phyloP scores from a whole-genome alignment of 2,797 vertebrate genomes.

The Trachurus trachurus region DNA sequence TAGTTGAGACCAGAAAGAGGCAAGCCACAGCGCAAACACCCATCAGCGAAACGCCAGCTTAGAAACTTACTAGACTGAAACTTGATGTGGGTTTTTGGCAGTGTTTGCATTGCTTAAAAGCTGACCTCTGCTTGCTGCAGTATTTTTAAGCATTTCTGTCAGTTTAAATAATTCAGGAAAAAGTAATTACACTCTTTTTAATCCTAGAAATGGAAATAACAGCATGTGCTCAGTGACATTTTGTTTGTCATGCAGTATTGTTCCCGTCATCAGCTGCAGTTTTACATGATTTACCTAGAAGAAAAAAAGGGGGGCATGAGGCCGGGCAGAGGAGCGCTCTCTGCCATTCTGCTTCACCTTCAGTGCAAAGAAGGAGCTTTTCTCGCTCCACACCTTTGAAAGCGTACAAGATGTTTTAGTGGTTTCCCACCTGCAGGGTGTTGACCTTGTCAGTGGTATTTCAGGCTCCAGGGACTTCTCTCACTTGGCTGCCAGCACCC shows the following conservation, averaged over 20 bases:
- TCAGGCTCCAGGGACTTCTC: slow-evolving; percentile 76
- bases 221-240: not conserved
- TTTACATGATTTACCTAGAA: slow-evolving; percentile 12
- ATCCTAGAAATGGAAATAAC: slow-evolving; percentile 19
- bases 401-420: slow-evolving; percentile 68
- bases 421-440: slow-evolving; percentile 75
- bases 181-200: slow-evolving; percentile 8
- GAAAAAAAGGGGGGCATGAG: not conserved
- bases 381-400: slow-evolving; percentile 62
- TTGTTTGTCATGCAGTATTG: not conserved
- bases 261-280: not conserved
- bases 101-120: not conserved
- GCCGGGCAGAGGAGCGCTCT: slow-evolving; percentile 7
- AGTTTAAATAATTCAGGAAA: slow-evolving; percentile 6
- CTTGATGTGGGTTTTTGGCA: not conserved
- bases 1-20: not conserved
- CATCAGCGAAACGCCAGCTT: not conserved
- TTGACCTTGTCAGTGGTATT: slow-evolving; percentile 86
- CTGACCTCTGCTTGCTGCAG: not conserved
- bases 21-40: not conserved
- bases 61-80: not conserved
- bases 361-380: slow-evolving; percentile 39
- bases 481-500: slow-evolving; percentile 74
- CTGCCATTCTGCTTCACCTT: slow-evolving; percentile 39
- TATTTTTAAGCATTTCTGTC: slow-evolving; percentile 26